Base-by-base conservation (phyloP, 2,797 vertebrate genomes). In the Huso huso region DNA sequence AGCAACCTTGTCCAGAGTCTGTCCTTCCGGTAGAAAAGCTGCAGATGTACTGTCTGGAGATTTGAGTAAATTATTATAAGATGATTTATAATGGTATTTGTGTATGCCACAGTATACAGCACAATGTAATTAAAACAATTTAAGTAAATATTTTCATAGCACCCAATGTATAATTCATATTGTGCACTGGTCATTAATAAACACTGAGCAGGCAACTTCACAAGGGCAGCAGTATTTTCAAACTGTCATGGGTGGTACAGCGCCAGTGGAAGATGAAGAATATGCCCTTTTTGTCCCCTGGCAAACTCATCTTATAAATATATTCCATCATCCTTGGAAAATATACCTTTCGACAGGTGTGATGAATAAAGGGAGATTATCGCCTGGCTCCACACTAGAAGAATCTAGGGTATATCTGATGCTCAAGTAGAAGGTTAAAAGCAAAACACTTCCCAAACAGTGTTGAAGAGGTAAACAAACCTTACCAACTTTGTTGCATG, bases 111-210 rank as follows among this genome's bases (percentile, higher is more conserved):
- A 15, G 61, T 62, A 62, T 23, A 62, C 10, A 12, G 61, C 23
- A 37, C 9, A 62, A 12, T 62, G 61, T 62, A 51, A 12, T 67
- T 51, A 18, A 49, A 50, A 48, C 15, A 61, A 67, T 61, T 15
- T 67, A 50, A 51, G 60, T 67, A 67, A 67, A 67, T 67, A 67
- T 67, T 67, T 61, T 61, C 58, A 61, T 13, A 62, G 4, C 49
- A 49, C 51, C 48, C n/a, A 48, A 6, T 50, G 49, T 12, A 61
- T 51, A 51, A 62, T 62, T 11, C 49, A 48, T 61, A 67, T 15
- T n/a, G 48, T 11, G 18, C 57, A 51, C 49, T 61, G 13, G 65
- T 48, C 65, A 49, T 66, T 66, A 66, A 11, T 57, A 58, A 6
- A 10, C 2, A 49, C 23, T 37, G 49, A 48, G 65, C 61, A 18